These are phyloP conservation scores for Tapera naevia DNA, from an alignment of 2,797 vertebrate species.

Conservation along the genomic window DNA sequence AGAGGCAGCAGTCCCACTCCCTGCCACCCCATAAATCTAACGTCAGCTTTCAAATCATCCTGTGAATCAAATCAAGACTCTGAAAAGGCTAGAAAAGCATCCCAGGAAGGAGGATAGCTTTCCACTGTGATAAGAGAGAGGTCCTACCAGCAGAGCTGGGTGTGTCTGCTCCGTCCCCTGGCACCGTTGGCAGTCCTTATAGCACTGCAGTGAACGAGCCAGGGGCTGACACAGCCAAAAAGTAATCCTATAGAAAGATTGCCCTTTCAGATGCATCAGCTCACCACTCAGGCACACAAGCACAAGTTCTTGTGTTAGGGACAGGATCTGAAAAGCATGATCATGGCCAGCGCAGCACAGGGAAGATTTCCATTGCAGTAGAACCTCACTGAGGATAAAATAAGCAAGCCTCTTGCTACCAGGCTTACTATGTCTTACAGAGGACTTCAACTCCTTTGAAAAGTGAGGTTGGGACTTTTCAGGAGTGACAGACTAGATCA, in stretches of 20 bases:
- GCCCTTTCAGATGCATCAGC: not conserved
- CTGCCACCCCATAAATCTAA: not conserved
- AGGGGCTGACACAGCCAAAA: not conserved
- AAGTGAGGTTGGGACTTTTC: not conserved
- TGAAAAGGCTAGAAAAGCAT: not conserved
- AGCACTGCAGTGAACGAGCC: not conserved
- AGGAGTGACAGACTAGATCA: constrained; percentile 2
- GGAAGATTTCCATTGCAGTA: not conserved
- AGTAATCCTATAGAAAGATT: not conserved
- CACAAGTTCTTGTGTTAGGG: not conserved
- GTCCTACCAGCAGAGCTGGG: not conserved
- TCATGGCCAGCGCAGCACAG: not conserved
- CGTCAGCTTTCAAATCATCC: not conserved
- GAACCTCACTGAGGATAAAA: not conserved
- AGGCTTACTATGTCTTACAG: not conserved
- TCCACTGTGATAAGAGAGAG: not conserved
- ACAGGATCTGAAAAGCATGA: not conserved
- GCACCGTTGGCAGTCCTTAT: not conserved
- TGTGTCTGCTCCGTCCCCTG: not conserved
- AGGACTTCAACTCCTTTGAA: not conserved
- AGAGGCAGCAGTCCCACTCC: not conserved
- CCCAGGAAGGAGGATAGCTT: not conserved
- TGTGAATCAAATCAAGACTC: not conserved
- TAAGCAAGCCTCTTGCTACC: not conserved
- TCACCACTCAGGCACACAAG: not conserved